Base-by-base conservation (phyloP, 2,888 invertebrate genomes). In the Gonocerus acuteangulatus region DNA sequence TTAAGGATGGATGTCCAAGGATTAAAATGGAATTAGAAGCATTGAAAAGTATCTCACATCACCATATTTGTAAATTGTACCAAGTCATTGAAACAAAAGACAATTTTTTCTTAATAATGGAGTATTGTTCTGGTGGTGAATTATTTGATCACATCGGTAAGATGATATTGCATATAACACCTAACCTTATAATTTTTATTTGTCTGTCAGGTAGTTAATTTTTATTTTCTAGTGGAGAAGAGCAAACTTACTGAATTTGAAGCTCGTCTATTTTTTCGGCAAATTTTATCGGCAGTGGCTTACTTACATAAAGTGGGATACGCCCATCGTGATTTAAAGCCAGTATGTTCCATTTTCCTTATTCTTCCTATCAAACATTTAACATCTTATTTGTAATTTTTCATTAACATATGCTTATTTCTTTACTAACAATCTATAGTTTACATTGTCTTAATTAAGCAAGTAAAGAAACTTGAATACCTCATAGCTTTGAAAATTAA, bases 81-180 rank as follows among this genome's bases (percentile, higher is more conserved):
- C 86, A 89, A 77, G 84, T 86, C 2, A 81, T 88, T 63, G 88
- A 89, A 73, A 87, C 87, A 1, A 81, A 83, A 1, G 79, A 80
- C 6, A 83, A 85, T 71, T 86, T 85, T 70, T 88, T 84, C 71
- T 80, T 90, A 73, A 77, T 89, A n/a, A 79, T 89, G 71, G 89
- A 89, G 77, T 87, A 89, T 71, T 89, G 89, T 71, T 83, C 85
- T 39, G 88, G 88, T 39, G 89, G 89, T 39, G 89, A 89, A 74
- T 74, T 90, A 61, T 90, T 90, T 74, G 89, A 89, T 75, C 88
- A 89, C 70, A 89, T 90, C 65, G 78, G 78, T 78, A 69, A 69
- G 15, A 47, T 21, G 3, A 18, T 19, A 47, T 47, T 39, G 3
- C 4, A 3, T n/a, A 4, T 9, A n/a, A n/a, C 3, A n/a, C n/a